These are phyloP conservation scores for Elephas maximus DNA, from an alignment of 2,113 vertebrate species.

Conservation along the genomic window DNA sequence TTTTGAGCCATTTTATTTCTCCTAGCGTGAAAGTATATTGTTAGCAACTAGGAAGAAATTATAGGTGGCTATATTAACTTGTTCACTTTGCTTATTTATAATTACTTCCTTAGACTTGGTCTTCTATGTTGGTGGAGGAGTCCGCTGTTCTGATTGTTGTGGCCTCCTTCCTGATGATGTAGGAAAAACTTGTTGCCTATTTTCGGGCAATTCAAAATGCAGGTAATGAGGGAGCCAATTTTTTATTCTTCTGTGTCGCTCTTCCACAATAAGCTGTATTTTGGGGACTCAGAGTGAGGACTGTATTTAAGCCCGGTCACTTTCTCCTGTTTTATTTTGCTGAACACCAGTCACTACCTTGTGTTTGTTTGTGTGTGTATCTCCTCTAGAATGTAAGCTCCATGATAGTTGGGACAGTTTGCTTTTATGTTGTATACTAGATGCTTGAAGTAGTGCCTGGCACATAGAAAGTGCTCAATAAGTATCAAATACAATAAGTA, in stretches of 20 bases:
- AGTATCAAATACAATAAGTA: conserved; percentile 18
- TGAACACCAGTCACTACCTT: conserved; percentile 7
- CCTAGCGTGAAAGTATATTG: background rate
- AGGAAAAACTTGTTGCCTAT: conserved; percentile 35
- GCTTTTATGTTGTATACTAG: conserved; percentile 12
- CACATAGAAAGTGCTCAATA: conserved; percentile 17
- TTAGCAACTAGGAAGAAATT: conserved; percentile 50
- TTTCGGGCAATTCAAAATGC: conserved; percentile 47
- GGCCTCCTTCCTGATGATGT: conserved; percentile 21
- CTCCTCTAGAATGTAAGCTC: conserved; percentile 9
- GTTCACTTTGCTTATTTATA: conserved; percentile 40
- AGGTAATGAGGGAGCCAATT: conserved; percentile 42
- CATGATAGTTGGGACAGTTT: conserved; percentile 24
- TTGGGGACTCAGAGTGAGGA: conserved; percentile 23
- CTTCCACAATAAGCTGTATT: conserved; percentile 49
- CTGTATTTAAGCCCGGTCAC: conserved; percentile 19
- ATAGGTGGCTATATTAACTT: background rate
- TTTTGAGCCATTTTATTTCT: conserved; percentile 40
- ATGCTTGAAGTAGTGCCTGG: conserved; percentile 4
- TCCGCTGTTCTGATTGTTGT: conserved; percentile 1
- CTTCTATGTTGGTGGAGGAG: background rate
- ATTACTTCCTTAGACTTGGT: conserved; percentile 2
- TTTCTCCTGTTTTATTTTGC: conserved; percentile 63
- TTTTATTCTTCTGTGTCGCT: conserved; percentile 13
- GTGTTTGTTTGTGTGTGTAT: conserved; percentile 19